Evolutionary conservation across 2,113 vertebrate genomes (phyloP).

Genomic region (Perognathus longimembris): DNA sequence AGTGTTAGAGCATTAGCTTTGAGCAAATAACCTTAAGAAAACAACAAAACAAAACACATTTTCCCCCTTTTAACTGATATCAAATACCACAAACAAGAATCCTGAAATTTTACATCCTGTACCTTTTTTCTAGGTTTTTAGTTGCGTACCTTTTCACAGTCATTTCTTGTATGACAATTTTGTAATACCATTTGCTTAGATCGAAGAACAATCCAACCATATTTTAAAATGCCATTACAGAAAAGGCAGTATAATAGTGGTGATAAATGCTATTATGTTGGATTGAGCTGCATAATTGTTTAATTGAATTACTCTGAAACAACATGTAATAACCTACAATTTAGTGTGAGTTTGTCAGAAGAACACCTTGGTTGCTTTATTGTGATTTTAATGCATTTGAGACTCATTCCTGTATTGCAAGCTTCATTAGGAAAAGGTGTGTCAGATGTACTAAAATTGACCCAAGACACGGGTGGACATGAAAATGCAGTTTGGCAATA

Average conservation of each 20-base stretch:
- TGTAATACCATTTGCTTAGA: background rate
- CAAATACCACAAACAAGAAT: background rate
- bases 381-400: background rate
- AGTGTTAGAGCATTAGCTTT: too few relatives aligned
- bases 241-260: background rate
- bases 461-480: background rate
- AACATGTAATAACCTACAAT: background rate
- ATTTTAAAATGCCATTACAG: background rate
- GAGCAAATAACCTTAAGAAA: too few relatives aligned
- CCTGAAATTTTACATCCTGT: background rate
- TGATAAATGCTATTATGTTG: background rate
- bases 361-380: background rate
- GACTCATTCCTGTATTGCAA: background rate
- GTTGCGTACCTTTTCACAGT: background rate
- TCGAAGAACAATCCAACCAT: conserved; percentile 39
- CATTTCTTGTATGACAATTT: background rate
- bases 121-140: background rate
- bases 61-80: background rate
- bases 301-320: background rate
- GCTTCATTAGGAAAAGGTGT: background rate
- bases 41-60: too few relatives aligned
- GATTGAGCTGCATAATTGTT: conserved; percentile 18
- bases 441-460: background rate
- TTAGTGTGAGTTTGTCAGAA: too few relatives aligned
- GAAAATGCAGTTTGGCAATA: background rate